Evolutionary conservation across 1,140 invertebrate species (phyloP).

Genomic region (Megalopta genalis): DNA sequence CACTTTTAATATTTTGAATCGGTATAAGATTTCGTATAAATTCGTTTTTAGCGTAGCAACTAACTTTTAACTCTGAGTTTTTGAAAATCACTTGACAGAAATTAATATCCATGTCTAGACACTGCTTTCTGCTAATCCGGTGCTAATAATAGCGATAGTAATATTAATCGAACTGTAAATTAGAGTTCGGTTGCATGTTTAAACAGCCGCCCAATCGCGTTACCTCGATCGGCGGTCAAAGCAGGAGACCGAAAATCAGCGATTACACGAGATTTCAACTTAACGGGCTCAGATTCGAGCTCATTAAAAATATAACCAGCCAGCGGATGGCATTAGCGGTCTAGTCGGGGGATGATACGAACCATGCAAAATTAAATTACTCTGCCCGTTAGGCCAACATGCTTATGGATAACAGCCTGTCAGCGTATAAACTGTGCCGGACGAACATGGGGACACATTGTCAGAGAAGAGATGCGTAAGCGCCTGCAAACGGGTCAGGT

Average conservation of each 20-base stretch:
- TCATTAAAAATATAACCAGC: constrained; percentile 55
- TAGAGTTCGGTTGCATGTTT: no score
- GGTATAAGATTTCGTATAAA: no score
- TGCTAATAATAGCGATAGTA: no score
- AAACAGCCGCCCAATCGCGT: no score
- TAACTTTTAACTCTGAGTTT: no score
- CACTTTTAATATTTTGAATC: no score
- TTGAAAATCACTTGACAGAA: no score
- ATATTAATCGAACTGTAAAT: no score
- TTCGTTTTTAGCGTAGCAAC: no score
- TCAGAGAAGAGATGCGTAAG: constrained; percentile 33
- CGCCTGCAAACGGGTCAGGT: constrained; percentile 15
- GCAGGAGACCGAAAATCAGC: constrained; percentile 11
- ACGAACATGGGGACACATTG: constrained; percentile 33
- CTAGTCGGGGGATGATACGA: constrained; percentile 36
- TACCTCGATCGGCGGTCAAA: no score
- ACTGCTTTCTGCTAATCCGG: no score
- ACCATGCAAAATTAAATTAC: constrained; percentile 56
- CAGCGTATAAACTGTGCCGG: constrained; percentile 40
- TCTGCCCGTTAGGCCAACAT: constrained; percentile 32
- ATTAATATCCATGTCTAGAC: no score
- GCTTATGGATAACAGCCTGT: constrained; percentile 59
- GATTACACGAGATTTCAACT: constrained; percentile 23
- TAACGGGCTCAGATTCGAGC: constrained; percentile 47
- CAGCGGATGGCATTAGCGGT: constrained; percentile 48